Evolutionary conservation across 2,113 vertebrate species (phyloP), one percentile per base, ranked within the genome.

Genomic region (Pterophyllum scalare): DNA sequence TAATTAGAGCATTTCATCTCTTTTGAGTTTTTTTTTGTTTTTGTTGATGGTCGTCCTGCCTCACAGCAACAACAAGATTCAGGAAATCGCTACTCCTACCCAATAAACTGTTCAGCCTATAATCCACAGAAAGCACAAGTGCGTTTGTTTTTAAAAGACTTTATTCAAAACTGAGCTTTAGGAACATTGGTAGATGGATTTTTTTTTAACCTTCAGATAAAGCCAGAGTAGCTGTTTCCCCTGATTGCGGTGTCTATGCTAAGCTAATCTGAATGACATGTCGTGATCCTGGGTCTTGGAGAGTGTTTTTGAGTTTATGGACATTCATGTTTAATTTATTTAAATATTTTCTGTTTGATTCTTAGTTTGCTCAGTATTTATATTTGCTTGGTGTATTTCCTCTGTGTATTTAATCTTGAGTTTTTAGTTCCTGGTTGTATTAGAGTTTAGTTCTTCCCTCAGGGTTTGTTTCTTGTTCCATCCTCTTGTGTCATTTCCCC

Each of bases 1-100:
- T 54, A 72, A 72, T 72, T 54, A 72, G 26, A n/a, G 67, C 46
- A 54, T 72, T 72, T 72, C 26, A 72, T 52, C 65, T 5, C 24
- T 72, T 72, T 52, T 46, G 43, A 46, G 43, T 15, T 46, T 6
- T 15, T 33, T 31, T 31, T 5, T 46, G 6, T 31, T 31, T 33
- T 33, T 33, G 28, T 31, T 72, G 6, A 7, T 72, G 65, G 43
- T 20, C 6, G 17, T 72, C 43, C 65, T 72, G 67, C 46, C 46
- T 72, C 67, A 72, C 26, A 72, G 46, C 46, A 52, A 72, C 46
- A 72, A 33, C 26, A 72, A 19, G 52, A 54, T 72, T 72, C 1
- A 54, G 46, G 46, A 72, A 72, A 33, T 72, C 26, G n/a, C 0
- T 19, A n/a, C 26, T 52, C 43, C 46, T 54, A 72, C 19, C 46